A percentile compares a stretch with the other conserved stretches of the same genome.
Evolutionary conservation across 2,888 invertebrate genomes (phyloP).

Genomic region (Anticlea derivata): DNA sequence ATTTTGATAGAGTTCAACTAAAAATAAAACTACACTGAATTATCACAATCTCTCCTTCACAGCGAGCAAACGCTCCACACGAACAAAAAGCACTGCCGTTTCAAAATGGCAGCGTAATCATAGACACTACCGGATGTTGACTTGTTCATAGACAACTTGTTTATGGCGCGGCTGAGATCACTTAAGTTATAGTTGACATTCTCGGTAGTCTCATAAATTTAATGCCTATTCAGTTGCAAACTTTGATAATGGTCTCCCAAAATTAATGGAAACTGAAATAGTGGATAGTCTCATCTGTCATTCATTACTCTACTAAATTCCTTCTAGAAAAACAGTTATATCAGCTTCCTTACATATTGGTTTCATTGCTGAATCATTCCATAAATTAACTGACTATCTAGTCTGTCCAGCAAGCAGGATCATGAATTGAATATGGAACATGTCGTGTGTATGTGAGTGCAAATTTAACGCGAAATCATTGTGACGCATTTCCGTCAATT

Average conservation of each 20-base stretch:
- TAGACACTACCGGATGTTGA: constrained; percentile 70
- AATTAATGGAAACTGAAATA: too few species aligned
- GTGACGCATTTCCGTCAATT: constrained; percentile 70
- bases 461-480: constrained; percentile 37
- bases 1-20: constrained; percentile 86
- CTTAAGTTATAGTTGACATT: background rate
- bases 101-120: constrained; percentile 80
- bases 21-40: constrained; percentile 80
- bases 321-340: too few species aligned
- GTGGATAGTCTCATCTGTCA: too few species aligned
- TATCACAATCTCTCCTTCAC: constrained; percentile 77
- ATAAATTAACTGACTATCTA: too few species aligned
- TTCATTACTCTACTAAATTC: too few species aligned
- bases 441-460: constrained; percentile 11
- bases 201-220: background rate
- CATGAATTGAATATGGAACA: constrained; percentile 5
- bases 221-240: constrained; percentile 2
- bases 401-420: constrained; percentile 14
- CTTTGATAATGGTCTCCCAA: too few species aligned
- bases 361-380: too few species aligned
- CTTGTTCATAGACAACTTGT: constrained; percentile 19
- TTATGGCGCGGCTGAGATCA: constrained; percentile 25
- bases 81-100: constrained; percentile 83
- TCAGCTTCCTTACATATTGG: too few species aligned
- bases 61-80: constrained; percentile 83